phyloP scores from a whole-genome alignment of 2,113 vertebrate genomes.

The Ageneiosus marmoratus region DNA sequence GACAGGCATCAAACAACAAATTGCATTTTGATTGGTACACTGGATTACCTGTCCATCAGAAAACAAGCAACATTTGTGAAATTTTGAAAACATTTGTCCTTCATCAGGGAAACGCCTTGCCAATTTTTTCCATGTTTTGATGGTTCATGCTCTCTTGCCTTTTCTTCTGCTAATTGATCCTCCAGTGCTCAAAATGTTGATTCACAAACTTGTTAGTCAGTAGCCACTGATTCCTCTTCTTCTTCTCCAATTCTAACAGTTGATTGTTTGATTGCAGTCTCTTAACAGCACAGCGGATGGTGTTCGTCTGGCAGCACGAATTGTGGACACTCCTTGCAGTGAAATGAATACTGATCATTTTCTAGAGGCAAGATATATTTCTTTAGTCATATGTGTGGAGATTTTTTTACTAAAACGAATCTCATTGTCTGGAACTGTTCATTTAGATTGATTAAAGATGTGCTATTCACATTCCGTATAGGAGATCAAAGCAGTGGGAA shows the following conservation, averaged over 20 bases:
- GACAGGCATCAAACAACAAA: too few species aligned
- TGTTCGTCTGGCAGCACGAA: slow-evolving; percentile 89
- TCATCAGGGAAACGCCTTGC: too few species aligned
- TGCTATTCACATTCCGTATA: slow-evolving; percentile 59
- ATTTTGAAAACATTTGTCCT: too few species aligned
- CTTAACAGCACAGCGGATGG: slow-evolving; percentile 85
- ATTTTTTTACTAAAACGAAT: slow-evolving; percentile 15
- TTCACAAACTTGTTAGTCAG: too few species aligned
- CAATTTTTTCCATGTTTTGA: too few species aligned
- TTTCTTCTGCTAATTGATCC: too few species aligned
- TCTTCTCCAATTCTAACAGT: background rate
- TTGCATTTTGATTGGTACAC: too few species aligned
- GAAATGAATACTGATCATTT: slow-evolving; percentile 96
- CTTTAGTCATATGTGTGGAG: background rate
- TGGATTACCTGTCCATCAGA: too few species aligned
- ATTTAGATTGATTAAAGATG: background rate
- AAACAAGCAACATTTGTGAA: too few species aligned
- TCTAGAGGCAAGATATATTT: slow-evolving; percentile 76
- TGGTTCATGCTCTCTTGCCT: too few species aligned
- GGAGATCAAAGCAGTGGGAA: slow-evolving; percentile 91
- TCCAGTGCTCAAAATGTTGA: too few species aligned
- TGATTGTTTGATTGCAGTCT: slow-evolving; percentile 73
- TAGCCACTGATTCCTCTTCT: too few species aligned
- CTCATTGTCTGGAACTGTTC: background rate
- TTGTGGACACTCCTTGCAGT: slow-evolving; percentile 93